Evolutionary conservation across 2,113 vertebrate genomes (phyloP).

Genomic region (Apus apus): DNA sequence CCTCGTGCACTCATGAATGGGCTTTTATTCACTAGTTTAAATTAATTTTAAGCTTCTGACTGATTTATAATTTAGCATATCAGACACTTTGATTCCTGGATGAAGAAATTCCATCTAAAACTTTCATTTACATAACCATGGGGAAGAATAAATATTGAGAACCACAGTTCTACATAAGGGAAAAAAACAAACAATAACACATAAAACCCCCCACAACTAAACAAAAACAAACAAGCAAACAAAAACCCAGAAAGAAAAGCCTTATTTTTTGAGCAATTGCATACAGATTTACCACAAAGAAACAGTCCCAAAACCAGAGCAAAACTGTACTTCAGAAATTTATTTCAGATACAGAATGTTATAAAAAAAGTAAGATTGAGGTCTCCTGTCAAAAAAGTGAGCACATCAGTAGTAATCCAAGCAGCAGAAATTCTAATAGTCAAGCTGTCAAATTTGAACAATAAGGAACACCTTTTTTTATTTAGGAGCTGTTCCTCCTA

Average conservation of each 20-base stretch:
- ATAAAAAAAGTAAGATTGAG: not conserved
- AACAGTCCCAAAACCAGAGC: not conserved
- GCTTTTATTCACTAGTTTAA: not conserved
- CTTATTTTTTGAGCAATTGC: not conserved
- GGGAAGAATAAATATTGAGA: not conserved
- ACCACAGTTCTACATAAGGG: not conserved
- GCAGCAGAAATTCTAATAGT: constrained; percentile 20
- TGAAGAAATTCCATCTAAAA: constrained; percentile 14
- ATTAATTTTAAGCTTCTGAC: constrained; percentile 1
- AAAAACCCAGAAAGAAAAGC: not conserved
- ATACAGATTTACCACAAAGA: not conserved
- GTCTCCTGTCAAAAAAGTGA: not conserved
- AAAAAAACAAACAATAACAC: not conserved
- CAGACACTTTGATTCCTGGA: not conserved
- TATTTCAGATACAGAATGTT: not conserved
- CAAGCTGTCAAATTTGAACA: constrained; percentile 38
- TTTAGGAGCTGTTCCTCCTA: constrained; percentile 25
- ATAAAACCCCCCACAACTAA: too few species aligned
- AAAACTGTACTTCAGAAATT: constrained; percentile 4
- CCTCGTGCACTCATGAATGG: not conserved
- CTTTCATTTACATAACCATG: not conserved
- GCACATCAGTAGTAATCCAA: not conserved
- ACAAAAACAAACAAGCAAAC: too few species aligned
- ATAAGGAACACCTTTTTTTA: not conserved
- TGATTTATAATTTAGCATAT: constrained; percentile 23